A percentile compares a stretch with the other conserved stretches of the same genome.
These are phyloP conservation scores for Colletes collaris DNA, from an alignment of 2,888 invertebrate genomes.

Conservation along the genomic window DNA sequence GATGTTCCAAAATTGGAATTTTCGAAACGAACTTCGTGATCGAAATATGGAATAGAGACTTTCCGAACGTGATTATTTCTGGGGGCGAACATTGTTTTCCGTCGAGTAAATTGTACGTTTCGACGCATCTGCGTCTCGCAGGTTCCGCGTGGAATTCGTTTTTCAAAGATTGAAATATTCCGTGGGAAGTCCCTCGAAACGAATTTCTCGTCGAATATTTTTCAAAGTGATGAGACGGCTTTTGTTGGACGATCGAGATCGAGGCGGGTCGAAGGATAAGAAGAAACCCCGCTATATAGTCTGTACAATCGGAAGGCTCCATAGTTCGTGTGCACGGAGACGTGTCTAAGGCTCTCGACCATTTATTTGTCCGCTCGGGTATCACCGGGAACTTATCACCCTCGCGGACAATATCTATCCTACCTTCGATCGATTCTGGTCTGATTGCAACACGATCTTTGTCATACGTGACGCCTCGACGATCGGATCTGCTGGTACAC, in stretches of 20 bases:
- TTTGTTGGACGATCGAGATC: slow-evolving; percentile 23
- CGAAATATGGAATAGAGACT: no score
- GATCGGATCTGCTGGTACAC: neutral
- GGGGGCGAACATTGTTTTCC: no score
- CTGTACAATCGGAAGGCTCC: slow-evolving; percentile 60
- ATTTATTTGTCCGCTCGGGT: slow-evolving; percentile 59
- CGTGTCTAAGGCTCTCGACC: slow-evolving; percentile 53
- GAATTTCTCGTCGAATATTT: slow-evolving; percentile 4
- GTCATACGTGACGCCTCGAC: slow-evolving; percentile 68
- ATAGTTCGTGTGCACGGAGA: slow-evolving; percentile 65
- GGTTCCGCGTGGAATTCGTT: no score
- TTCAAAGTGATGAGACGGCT: neutral
- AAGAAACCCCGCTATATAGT: slow-evolving; percentile 32
- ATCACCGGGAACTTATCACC: slow-evolving; percentile 35
- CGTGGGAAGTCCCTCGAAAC: neutral
- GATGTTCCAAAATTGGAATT: no score
- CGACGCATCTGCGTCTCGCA: no score
- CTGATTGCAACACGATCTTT: slow-evolving; percentile 72
- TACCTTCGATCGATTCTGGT: slow-evolving; percentile 50
- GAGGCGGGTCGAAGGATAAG: slow-evolving; percentile 21
- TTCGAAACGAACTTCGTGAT: no score
- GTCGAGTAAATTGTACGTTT: no score
- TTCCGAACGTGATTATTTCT: no score
- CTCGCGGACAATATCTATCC: slow-evolving; percentile 56
- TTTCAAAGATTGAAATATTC: neutral